phyloP scores from a whole-genome alignment of 2,888 invertebrate genomes.

The Pristionchus exspectatus region DNA sequence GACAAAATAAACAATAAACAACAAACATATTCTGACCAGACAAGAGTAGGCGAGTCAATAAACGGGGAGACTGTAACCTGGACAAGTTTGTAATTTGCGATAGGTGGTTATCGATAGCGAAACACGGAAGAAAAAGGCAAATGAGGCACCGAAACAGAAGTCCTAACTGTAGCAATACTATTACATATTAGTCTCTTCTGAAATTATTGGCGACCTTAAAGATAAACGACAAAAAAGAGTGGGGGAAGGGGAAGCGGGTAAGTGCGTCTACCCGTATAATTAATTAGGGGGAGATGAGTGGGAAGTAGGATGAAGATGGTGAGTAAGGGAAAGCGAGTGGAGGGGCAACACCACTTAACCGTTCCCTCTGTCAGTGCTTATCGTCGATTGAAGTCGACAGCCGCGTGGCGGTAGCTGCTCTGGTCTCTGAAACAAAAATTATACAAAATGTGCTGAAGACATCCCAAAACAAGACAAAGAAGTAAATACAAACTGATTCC shows the following conservation, averaged over 20 bases:
- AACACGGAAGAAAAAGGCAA: constrained; percentile 6
- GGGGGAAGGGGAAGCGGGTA: not conserved
- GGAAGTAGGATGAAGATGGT: not conserved
- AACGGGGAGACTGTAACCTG: not conserved
- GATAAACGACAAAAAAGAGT: not conserved
- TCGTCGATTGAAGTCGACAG: constrained; percentile 60
- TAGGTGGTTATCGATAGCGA: not conserved
- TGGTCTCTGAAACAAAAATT: constrained; percentile 79
- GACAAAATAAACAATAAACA: constrained; percentile 43
- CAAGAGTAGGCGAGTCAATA: constrained; percentile 35
- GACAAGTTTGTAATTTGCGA: not conserved
- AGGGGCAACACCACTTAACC: not conserved
- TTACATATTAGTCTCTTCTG: constrained; percentile 31
- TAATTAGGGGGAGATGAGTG: constrained; percentile 10
- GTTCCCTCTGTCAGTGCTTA: not conserved
- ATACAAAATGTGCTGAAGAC: no score
- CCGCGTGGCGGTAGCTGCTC: constrained; percentile 81
- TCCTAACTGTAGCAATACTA: constrained; percentile 24
- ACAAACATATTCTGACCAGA: constrained; percentile 37
- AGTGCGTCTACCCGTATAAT: not conserved
- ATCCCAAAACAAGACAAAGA: no score
- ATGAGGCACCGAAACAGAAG: constrained; percentile 10
- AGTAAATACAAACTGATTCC: no score
- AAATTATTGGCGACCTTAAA: constrained; percentile 3
- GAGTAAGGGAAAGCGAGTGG: not conserved